Evolutionary conservation across 2,113 vertebrate genomes (phyloP).

Genomic region (Illadopsis cleaveri): DNA sequence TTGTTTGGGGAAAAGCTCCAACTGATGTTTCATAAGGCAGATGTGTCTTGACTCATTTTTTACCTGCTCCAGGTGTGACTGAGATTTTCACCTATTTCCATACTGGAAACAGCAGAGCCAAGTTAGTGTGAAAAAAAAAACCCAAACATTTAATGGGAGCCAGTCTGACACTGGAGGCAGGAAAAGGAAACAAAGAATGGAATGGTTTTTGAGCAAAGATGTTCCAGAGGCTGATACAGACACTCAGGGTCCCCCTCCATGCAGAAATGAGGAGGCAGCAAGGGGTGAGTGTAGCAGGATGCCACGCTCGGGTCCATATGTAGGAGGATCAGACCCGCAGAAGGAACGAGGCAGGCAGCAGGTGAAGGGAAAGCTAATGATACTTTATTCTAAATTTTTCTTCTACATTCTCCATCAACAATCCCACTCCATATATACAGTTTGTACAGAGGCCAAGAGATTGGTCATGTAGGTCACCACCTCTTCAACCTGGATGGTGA

Average conservation of each 20-base stretch:
- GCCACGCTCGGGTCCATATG: no score
- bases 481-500: no score
- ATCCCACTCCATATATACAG: no score
- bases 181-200: neutral
- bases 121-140: neutral
- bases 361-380: no score
- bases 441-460: no score
- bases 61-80: neutral
- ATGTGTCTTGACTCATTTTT: neutral
- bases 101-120: neutral
- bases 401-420: no score
- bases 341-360: no score
- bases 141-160: neutral
- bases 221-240: rapidly evolving
- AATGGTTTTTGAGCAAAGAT: neutral
- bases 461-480: no score
- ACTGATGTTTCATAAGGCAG: neutral
- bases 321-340: no score
- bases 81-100: neutral
- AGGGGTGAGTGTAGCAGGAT: no score
- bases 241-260: rapidly evolving
- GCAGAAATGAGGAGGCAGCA: neutral
- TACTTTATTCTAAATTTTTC: no score
- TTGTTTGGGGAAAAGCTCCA: neutral
- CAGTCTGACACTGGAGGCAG: neutral